Evolutionary conservation across 2,888 invertebrate species (phyloP), one percentile per base, ranked within the genome.

Genomic region (Drosophila nigricruria): DNA sequence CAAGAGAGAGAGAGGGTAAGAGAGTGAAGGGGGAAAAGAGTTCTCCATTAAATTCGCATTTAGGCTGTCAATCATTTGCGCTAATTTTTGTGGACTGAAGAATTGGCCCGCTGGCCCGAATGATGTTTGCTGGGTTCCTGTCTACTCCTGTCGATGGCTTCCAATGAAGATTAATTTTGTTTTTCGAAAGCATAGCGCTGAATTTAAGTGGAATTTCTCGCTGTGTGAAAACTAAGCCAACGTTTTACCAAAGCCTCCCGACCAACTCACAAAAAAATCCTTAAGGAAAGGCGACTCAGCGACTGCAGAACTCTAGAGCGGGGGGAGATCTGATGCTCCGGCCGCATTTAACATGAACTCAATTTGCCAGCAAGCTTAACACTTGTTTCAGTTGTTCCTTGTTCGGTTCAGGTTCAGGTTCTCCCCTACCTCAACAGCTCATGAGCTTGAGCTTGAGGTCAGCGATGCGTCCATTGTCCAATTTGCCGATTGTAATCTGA

Each of bases 1-100:
- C 0, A 20, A 61, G 20, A 60, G 57, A 2, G 1, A 23, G 6
- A 23, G 14, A 1, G 23, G 25, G 16, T 3, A 16, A 23, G 3
- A 16, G 42, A 25, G 23, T 6, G 23, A 16, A 5, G 14, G 6
- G 3, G 36, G 63, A 60, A 58, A 67, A 76, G 70, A 83, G 84
- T 80, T 88, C 84, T 79, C 88, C 92, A 91, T 91, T 91, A 91
- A 92, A 92, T 90, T 91, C 91, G 79, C 91, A 91, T 91, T 91
- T 92, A 89, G 83, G 88, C 91, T 91, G 91, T 91, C 91, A 91
- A 91, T 91, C 91, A 91, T 91, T 81, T 88, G 85, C 82, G 86
- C 87, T 90, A 89, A 91, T 90, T 91, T 91, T 82, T 79, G 74
- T 70, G 60, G 49, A 57, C 73, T 36, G 23, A 52, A 54, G 16